Evolutionary conservation across 1,140 invertebrate genomes (phyloP).

Genomic region (Caenorhabditis tropicalis): DNA sequence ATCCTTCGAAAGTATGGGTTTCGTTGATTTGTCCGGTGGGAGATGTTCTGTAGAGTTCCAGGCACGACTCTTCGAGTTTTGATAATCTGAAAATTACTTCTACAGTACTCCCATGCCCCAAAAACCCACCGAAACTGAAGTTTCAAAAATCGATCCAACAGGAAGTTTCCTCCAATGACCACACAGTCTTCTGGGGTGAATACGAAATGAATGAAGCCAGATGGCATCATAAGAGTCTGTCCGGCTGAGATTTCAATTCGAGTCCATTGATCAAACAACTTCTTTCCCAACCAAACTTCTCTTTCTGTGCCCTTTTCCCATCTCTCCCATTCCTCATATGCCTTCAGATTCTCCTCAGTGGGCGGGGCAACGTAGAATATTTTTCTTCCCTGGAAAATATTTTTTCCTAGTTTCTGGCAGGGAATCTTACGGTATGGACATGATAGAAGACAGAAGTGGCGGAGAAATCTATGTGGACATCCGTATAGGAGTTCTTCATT

Average conservation of each 20-base stretch:
- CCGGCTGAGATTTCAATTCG: neutral
- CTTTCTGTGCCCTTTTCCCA: neutral
- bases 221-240: neutral
- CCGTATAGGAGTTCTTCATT: neutral
- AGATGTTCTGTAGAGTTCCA: too few species aligned
- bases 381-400: neutral
- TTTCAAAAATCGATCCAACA: neutral
- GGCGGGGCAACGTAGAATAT: neutral
- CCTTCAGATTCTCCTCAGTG: neutral
- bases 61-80: too few species aligned
- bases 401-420: too few species aligned
- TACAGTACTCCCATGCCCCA: too few species aligned
- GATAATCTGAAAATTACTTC: too few species aligned
- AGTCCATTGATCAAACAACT: neutral
- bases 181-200: neutral
- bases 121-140: neutral
- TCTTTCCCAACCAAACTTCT: neutral
- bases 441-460: neutral
- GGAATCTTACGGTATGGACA: neutral
- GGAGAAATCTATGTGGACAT: neutral
- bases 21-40: too few species aligned
- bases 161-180: neutral
- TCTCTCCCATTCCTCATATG: neutral
- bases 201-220: neutral
- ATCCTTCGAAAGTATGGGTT: too few species aligned